Evolutionary conservation across 1,140 invertebrate species (phyloP).

Genomic region (Drosophila bifasciata): DNA sequence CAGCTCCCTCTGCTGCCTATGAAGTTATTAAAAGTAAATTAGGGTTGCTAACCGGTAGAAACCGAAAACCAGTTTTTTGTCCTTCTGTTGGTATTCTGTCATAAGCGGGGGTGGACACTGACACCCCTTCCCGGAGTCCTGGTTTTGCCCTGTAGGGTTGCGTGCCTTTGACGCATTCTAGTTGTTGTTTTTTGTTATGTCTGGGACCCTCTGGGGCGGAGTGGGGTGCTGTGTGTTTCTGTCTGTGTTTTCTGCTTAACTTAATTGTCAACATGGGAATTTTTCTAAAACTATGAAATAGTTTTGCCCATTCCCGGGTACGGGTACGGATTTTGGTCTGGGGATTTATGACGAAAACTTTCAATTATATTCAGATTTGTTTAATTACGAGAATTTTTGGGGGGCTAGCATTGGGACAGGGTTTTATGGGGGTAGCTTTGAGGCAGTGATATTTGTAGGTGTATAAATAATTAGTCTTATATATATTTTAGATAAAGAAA

Average conservation of each 20-base stretch:
- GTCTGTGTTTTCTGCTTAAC: constrained; percentile 68
- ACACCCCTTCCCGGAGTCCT: constrained; percentile 17
- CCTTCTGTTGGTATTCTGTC: constrained; percentile 17
- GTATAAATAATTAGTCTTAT: too few relatives aligned
- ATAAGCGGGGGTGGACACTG: constrained; percentile 5
- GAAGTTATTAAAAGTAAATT: constrained; percentile 83
- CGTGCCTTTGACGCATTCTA: constrained; percentile 72
- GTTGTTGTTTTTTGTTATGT: constrained; percentile 43
- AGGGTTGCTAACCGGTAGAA: constrained; percentile 72
- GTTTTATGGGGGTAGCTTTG: too few relatives aligned
- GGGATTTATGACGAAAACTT: constrained; percentile 71
- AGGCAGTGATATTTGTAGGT: too few relatives aligned
- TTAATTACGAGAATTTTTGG: constrained; percentile 51
- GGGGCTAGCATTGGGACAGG: too few relatives aligned
- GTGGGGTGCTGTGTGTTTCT: constrained; percentile 11
- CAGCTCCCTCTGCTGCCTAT: constrained; percentile 60
- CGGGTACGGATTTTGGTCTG: constrained; percentile 30
- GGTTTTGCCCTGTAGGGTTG: constrained; percentile 61
- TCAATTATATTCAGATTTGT: constrained; percentile 81
- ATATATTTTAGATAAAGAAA: too few relatives aligned
- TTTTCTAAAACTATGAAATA: constrained; percentile 70
- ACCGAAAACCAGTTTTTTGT: constrained; percentile 67
- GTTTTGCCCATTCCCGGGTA: constrained; percentile 44
- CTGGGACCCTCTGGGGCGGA: neutral
- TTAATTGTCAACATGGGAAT: constrained; percentile 82